Evolutionary conservation across 2,888 invertebrate species (phyloP).

Genomic region (Erebia epiphron): DNA sequence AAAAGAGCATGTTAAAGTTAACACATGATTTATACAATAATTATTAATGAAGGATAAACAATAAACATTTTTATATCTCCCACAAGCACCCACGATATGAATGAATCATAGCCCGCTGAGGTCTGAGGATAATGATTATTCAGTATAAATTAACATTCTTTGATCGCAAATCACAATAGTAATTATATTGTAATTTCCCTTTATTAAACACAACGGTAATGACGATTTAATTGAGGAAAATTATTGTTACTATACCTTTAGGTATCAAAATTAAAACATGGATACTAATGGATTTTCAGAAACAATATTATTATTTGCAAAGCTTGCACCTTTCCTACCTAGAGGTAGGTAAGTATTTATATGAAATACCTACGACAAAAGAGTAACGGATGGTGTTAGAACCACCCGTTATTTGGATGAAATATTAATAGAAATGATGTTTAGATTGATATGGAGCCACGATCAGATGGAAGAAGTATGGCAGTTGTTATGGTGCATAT

Average conservation of each 20-base stretch:
- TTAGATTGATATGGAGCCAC: slow-evolving; percentile 2
- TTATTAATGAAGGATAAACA: not conserved
- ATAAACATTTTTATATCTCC: slow-evolving; percentile 7
- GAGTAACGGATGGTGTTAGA: not conserved
- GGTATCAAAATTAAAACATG: too few relatives aligned
- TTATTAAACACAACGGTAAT: not conserved
- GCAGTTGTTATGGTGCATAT: slow-evolving; percentile 13
- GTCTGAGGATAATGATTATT: not conserved
- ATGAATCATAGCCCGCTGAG: slow-evolving; percentile 1
- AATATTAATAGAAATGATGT: slow-evolving; percentile 12
- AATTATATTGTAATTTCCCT: slow-evolving; percentile 14
- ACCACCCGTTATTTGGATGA: slow-evolving; percentile 1
- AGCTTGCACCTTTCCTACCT: too few relatives aligned
- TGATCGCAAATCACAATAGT: not conserved
- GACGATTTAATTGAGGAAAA: slow-evolving; percentile 8
- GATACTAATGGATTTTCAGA: too few relatives aligned
- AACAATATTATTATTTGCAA: too few relatives aligned
- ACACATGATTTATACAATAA: not conserved
- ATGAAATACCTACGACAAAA: not conserved
- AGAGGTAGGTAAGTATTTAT: too few relatives aligned
- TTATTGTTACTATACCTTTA: not conserved
- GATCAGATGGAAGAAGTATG: slow-evolving; percentile 17
- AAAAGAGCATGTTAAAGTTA: not conserved
- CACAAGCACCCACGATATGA: slow-evolving; percentile 2
- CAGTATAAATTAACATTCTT: slow-evolving; percentile 10